These are phyloP conservation scores for Paguma larvata DNA, from an alignment of 2,797 vertebrate genomes.

Conservation along the genomic window DNA sequence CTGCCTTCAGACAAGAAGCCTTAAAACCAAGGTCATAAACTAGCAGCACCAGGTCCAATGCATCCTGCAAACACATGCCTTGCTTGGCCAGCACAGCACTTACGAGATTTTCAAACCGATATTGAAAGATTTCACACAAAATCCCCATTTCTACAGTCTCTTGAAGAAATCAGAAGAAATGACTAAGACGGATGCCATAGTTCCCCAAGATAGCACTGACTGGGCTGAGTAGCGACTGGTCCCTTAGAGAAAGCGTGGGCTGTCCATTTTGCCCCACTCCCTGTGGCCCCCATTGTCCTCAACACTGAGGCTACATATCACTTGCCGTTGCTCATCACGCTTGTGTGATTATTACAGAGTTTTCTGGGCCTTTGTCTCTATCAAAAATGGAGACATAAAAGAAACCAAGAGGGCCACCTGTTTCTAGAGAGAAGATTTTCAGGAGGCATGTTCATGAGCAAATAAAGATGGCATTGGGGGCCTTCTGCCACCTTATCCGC, in stretches of 20 bases:
- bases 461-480: neutral
- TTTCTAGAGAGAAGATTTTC: neutral
- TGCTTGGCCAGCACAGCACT: neutral
- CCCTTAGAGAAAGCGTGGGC: neutral
- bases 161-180: conserved; percentile 5
- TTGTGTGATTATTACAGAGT: neutral
- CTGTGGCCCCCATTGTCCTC: neutral
- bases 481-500: neutral
- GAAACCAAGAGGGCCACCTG: neutral
- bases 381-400: neutral
- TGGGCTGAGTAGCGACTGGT: neutral
- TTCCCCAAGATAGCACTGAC: neutral
- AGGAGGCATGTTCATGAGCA: neutral
- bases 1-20: neutral
- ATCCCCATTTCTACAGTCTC: neutral
- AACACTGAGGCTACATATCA: neutral
- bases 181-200: neutral
- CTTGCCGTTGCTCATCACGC: neutral
- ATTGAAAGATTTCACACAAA: neutral
- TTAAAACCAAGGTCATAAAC: neutral
- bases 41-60: neutral
- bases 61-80: neutral
- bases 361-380: neutral
- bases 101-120: conserved; percentile 6
- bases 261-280: neutral